phyloP scores from a whole-genome alignment of 2,113 vertebrate species.

The Corythoichthys haematopterus region DNA sequence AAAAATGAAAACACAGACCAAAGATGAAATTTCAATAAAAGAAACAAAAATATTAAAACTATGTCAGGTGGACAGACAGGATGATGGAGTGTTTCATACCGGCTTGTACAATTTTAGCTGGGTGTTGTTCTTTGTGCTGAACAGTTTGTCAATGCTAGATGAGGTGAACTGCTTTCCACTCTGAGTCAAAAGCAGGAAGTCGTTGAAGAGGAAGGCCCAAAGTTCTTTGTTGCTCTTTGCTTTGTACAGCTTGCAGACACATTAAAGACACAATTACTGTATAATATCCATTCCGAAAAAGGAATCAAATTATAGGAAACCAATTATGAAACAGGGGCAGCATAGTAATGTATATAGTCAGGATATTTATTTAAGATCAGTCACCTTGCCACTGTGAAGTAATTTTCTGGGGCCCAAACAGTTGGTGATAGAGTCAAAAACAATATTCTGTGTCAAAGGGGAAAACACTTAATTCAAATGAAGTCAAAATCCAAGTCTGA shows the following conservation, averaged over 20 bases:
- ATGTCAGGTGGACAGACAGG: neutral
- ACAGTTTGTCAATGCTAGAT: conserved; percentile 83
- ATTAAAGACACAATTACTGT: neutral
- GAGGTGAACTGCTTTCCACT: conserved; percentile 85
- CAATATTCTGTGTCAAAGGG: conserved; percentile 74
- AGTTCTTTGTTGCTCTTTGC: conserved; percentile 94
- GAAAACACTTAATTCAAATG: neutral
- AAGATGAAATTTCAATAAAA: neutral
- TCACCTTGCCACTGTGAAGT: conserved; percentile 85
- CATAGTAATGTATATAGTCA: neutral
- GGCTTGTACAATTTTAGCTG: conserved; percentile 96
- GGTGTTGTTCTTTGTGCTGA: conserved; percentile 83
- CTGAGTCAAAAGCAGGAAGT: conserved; percentile 93
- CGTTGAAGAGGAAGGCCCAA: conserved; percentile 89
- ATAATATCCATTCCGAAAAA: neutral
- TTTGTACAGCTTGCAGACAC: conserved; percentile 74
- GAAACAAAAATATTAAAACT: neutral
- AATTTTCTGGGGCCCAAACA: conserved; percentile 93
- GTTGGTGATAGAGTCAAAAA: conserved; percentile 95
- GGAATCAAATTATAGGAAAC: neutral
- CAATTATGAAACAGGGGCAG: neutral
- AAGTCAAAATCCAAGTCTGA: neutral
- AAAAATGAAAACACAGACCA: neutral
- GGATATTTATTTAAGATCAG: neutral
- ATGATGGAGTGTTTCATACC: conserved; percentile 66